These are phyloP conservation scores for Acrocyrtus sp. DNA, from an alignment of 2,888 invertebrate species.

Conservation along the genomic window DNA sequence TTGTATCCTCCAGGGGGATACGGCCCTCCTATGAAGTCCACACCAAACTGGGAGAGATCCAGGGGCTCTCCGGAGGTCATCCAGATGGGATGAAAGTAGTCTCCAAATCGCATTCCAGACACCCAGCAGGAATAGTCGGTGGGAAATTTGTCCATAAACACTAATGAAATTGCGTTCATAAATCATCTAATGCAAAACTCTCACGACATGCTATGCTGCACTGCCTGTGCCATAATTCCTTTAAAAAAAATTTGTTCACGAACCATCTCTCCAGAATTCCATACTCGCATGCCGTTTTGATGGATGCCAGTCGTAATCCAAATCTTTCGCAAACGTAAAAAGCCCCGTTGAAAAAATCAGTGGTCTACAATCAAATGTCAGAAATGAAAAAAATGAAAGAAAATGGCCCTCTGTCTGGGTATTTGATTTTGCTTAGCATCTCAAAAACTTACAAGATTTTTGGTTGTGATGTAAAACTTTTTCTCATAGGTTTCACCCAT, in stretches of 20 bases:
- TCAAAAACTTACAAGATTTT: too few relatives aligned
- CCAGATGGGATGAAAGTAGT: conserved; percentile 2
- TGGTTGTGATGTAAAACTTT: conserved; percentile 1
- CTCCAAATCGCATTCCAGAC: conserved; percentile 15
- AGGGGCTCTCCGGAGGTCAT: conserved; percentile 6
- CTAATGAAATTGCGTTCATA: too few relatives aligned
- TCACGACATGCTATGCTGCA: too few relatives aligned
- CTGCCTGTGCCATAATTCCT: too few relatives aligned
- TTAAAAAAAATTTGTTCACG: too few relatives aligned
- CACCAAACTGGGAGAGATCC: conserved; percentile 4
- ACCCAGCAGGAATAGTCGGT: conserved; percentile 19
- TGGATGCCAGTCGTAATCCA: not conserved
- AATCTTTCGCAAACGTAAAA: not conserved
- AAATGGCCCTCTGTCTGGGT: too few relatives aligned
- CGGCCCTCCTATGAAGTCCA: conserved; percentile 6
- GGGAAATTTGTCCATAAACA: not conserved
- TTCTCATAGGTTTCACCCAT: conserved; percentile 20
- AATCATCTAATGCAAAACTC: too few relatives aligned
- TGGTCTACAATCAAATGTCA: conserved; percentile 4
- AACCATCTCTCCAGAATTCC: conserved; percentile 16
- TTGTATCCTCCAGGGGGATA: conserved; percentile 30
- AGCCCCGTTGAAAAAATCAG: not conserved
- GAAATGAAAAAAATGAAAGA: not conserved
- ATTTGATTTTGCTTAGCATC: not conserved
- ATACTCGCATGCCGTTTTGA: conserved; percentile 20